phyloP scores from a whole-genome alignment of 2,888 invertebrate species.

The Odontocolon sp. region DNA sequence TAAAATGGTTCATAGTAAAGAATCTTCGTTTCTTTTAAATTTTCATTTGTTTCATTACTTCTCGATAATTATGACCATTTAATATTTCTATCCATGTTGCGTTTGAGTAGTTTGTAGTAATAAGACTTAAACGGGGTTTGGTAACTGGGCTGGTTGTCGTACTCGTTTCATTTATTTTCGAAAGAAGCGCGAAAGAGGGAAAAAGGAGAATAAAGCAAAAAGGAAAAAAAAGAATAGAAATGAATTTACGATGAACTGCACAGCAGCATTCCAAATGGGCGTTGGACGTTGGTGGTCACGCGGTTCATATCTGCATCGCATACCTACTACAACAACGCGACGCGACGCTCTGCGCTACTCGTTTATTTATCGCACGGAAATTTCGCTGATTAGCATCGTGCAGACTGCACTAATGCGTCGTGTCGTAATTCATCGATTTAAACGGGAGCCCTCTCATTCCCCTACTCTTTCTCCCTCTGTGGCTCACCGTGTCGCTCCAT shows the following conservation, averaged over 20 bases:
- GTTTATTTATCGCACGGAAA: constrained; percentile 81
- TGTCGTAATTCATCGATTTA: constrained; percentile 81
- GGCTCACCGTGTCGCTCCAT: constrained; percentile 48
- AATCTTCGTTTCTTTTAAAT: too few relatives aligned
- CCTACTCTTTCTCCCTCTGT: constrained; percentile 61
- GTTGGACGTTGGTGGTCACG: constrained; percentile 6
- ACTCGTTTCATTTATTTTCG: too few relatives aligned
- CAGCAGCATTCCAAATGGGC: constrained; percentile 10
- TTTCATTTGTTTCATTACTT: too few relatives aligned
- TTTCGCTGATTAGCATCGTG: constrained; percentile 81
- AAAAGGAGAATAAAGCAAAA: neutral
- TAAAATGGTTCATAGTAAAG: too few relatives aligned
- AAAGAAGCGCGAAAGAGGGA: neutral
- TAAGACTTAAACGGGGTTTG: too few relatives aligned
- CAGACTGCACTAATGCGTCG: constrained; percentile 80
- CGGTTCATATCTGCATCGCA: constrained; percentile 65
- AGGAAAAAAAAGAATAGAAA: neutral
- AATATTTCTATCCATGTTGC: too few relatives aligned
- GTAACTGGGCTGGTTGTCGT: too few relatives aligned
- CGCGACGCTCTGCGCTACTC: constrained; percentile 70
- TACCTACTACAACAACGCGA: constrained; percentile 65
- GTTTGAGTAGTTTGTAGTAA: too few relatives aligned
- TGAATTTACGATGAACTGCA: constrained; percentile 35
- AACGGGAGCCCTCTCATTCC: constrained; percentile 65
- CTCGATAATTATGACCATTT: too few relatives aligned